Evolutionary conservation across 64 coral and sea anemone genomes (phyloP), one percentile per base, ranked within the genome.

Genomic region (Montipora sp.): DNA sequence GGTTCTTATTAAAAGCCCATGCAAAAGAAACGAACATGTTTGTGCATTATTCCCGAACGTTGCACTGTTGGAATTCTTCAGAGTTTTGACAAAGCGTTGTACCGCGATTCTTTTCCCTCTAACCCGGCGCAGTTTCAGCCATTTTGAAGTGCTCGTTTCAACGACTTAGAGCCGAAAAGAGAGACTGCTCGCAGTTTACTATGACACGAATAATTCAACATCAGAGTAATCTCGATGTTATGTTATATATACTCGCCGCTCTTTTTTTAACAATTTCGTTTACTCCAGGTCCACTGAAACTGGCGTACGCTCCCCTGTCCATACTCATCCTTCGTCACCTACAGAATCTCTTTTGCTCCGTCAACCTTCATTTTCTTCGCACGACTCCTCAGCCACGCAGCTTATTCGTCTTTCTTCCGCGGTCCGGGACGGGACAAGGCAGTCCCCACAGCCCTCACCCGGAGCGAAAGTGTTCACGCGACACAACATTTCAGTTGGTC

Each of bases 381-480:
- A 71, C 59, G 2, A 10, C 9, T 43, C 21, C 45, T 82, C 80
- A 46, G 80, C 24, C 22, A 4, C 20, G 1, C 80, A 82, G 23
- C 45, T 72, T 85, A 13, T 72, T 47, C 61, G 82, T 70, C 18
- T 85, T 19, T 85, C 63, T n/a, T 85, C 82, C 20, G 82, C 63
- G 65, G 47, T 18, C 21, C 61, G 82, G 82, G 44, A 84, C 81
- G 44, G 59, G 63, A 50, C 36, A 7, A 15, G 80, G 27, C 68
- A 57, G 0, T 57, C 63, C 20, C 14, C 7, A 43, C 79, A 81
- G 51, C 36, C 80, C 13, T 45, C 36, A 13, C 24, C 24, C 48
- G 80, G 80, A 83, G 67, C 66, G 5, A 85, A 70, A 47, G 8
- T 18, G 36, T 85, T 72, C n/a, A 72, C 82, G 1, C 44, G 82